Evolutionary conservation across 2,113 vertebrate genomes (phyloP), one percentile per base, ranked within the genome.

Genomic region (Hippotragus niger): DNA sequence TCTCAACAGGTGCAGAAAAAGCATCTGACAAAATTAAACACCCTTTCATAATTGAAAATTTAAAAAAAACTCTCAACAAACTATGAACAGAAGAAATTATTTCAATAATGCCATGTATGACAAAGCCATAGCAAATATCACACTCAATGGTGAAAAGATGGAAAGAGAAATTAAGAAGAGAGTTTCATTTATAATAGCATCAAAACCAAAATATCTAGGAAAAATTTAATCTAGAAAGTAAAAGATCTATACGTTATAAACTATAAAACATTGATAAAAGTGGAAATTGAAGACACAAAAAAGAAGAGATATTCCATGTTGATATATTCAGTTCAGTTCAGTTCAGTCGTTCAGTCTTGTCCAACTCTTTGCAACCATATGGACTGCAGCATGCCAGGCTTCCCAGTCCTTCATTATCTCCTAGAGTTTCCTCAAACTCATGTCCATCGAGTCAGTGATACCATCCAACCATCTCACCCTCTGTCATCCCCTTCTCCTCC

Each of bases 341-440:
- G 21, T 71, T 71, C 64, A 71, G 64, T 71, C 9, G 0, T 71
- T 71, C 17, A 36, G n/a, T 71, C 0, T 0, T 36, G 64, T 71
- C 64, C n/a, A 71, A 71, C 64, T 71, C 17, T 71, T 71, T 36
- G 64, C 1, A 10, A 36, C 17, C 64, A 36, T 36, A n/a, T 36
- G 17, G 64, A 36, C 64, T 67, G 33, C 17, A 67, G 33, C 64
- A 21, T 36, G 64, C 17, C 64, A 67, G n/a, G 64, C n/a, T 71
- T 71, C 4, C 9, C 9, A 5, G 10, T 71, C 17, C n/a, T 71
- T 71, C n/a, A 36, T 71, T 5, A 21, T 36, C n/a, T 11, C n/a
- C n/a, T n/a, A 21, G n/a, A 67, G 9, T 2, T 71, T 71, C 4
- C n/a, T 36, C 64, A 71, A 36, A 71, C n/a, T 71, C 64, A 71